Evolutionary conservation across 2,113 vertebrate species (phyloP), one percentile per base, ranked within the genome.

Genomic region (Ardeotis arabs): DNA sequence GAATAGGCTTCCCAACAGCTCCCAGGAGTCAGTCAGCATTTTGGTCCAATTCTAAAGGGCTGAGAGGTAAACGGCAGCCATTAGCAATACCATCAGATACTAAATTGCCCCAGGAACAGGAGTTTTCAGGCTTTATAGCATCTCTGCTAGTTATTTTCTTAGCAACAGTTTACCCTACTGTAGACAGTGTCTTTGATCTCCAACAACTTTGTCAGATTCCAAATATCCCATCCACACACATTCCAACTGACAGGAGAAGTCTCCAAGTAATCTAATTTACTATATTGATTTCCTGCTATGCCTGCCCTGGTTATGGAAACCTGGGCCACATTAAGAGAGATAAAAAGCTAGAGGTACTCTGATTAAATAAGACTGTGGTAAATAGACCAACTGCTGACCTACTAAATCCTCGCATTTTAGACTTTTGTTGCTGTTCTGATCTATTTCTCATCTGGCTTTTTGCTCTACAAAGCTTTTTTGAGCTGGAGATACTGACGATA

Each of bases 381-480:
- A 97, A 85, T 21, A 91, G 44, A 80, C 77, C 93, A 96, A 91
- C 84, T 77, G 87, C 91, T 97, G 95, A 91, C 87, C 93, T 90
- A 87, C 69, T 85, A 93, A 95, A 91, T 84, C 78, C 63, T 88
- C 80, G 47, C 49, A 85, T 68, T 80, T 75, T 70, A 96, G 70
- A 68, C 47, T 81, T 83, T 27, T 1, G 4, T 80, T 91, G 67
- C 89, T 45, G 35, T 84, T 88, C 82, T 94, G 84, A 95, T 93
- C 78, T 95, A 67, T 94, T 95, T 94, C 29, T 95, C 82, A 86
- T 84, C 84, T 95, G 94, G 47, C 7, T 53, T 89, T 96, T 92
- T 89, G 78, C 68, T 94, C 91, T 60, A 41, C 50, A 68, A 88
- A 90, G 76, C 33, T 60, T 80, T 93, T 88, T 60, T 64, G 81